Base-by-base conservation (phyloP, 2,888 invertebrate genomes). In the Hypomecis punctinalis region DNA sequence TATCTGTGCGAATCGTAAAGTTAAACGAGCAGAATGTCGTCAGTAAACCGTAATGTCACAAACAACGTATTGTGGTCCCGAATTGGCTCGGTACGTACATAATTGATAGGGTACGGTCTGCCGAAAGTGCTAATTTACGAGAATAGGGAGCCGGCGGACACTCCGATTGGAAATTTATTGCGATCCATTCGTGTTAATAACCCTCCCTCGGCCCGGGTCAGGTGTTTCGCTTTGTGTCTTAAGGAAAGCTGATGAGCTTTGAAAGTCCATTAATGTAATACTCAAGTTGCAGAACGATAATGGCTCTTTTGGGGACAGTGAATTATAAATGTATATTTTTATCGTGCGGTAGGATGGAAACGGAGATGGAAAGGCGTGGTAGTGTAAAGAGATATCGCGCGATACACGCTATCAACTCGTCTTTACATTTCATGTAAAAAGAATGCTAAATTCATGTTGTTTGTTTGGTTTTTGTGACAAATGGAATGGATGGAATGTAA, bases 51-150 rank as follows among this genome's bases (percentile, higher is more conserved):
- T 51, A 74, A 71, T 75, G 82, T 82, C 82, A 80, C 77, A 80
- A 81, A 83, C 81, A 84, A 76, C 72, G 74, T 71, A 73, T 74
- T 75, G 75, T 73, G 79, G 75, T 74, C 69, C 75, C 69, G 75
- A 80, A 82, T 82, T 78, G 83, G 79, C 79, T 78, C 80, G 73
- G 79, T 74, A 78, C 79, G 73, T 87, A 85, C 82, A 88, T 85
- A 86, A 86, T 86, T 85, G 84, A 89, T 88, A 81, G 82, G 77
- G 61, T 54, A 56, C 37, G 60, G 55, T 48, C 78, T 78, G 73
- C 74, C 76, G 84, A 84, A 83, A 79, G 77, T 74, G 76, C 78
- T 84, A 85, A 89, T 88, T 88, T 85, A 85, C 74, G 76, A 76
- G 76, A 71, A 72, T 64, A 70, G 75, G 77, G 78, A 75, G 76